Evolutionary conservation across 1,140 invertebrate species (phyloP).

Genomic region (Alviniconcha marisindica): DNA sequence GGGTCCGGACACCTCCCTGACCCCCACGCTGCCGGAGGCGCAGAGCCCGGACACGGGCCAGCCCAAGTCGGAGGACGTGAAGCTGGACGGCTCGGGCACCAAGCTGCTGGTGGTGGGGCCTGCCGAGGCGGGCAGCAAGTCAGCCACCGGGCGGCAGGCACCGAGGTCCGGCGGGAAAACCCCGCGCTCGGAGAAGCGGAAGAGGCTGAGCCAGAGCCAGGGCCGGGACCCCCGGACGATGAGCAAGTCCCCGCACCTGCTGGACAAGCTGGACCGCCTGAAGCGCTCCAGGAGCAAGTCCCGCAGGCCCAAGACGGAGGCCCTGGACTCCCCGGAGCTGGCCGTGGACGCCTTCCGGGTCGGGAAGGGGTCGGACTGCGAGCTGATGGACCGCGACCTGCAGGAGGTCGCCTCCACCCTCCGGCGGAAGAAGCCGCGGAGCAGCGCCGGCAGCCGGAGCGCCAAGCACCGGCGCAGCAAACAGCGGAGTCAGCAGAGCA

Average conservation of each 20-base stretch:
- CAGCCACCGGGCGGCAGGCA: background rate
- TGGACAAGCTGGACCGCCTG: constrained; percentile 22
- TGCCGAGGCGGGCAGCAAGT: background rate
- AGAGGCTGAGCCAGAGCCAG: background rate
- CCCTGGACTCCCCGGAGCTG: background rate
- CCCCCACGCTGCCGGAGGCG: background rate
- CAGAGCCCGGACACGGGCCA: background rate
- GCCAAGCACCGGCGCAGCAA: constrained; percentile 18
- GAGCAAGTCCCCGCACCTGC: background rate
- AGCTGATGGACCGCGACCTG: background rate
- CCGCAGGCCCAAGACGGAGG: background rate
- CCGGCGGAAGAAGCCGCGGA: background rate
- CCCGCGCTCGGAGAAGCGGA: background rate
- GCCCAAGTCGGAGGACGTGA: constrained; percentile 33
- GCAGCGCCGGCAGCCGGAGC: background rate
- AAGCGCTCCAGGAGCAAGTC: background rate
- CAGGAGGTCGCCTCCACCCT: constrained; percentile 6
- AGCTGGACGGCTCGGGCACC: background rate
- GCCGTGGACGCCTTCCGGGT: background rate
- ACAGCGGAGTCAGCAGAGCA: background rate
- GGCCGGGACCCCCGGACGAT: background rate
- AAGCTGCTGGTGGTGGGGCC: background rate
- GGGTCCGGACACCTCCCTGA: background rate
- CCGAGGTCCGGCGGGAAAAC: background rate
- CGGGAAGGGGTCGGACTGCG: background rate